phyloP scores from a whole-genome alignment of 2,797 vertebrate species.

The Agapornis canus region DNA sequence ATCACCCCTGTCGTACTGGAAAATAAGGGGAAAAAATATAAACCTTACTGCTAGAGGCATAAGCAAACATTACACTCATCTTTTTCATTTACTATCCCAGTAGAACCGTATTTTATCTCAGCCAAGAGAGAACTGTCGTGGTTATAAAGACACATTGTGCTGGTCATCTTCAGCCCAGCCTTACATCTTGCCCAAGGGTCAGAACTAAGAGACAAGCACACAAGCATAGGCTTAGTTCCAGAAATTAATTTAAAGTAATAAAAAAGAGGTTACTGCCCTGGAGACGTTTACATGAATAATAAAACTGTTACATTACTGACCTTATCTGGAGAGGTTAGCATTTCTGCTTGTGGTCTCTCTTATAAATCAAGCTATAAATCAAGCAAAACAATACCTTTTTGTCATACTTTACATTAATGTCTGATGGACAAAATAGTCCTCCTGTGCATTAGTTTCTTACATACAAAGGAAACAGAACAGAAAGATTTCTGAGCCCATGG shows the following conservation, averaged over 20 bases:
- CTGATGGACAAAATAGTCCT: background rate
- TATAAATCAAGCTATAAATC: background rate
- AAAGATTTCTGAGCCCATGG: background rate
- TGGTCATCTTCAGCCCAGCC: background rate
- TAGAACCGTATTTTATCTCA: background rate
- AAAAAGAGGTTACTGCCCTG: background rate
- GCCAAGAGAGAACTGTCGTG: background rate
- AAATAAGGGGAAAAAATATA: background rate
- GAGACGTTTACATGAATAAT: background rate
- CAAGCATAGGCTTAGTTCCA: background rate
- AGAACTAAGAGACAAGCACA: background rate
- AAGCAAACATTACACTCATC: background rate
- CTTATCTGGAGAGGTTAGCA: background rate
- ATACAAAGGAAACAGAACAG: background rate
- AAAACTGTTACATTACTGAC: background rate
- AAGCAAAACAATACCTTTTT: background rate
- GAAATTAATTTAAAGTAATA: constrained; percentile 22
- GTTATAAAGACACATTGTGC: constrained; percentile 22
- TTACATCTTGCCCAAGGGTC: constrained; percentile 21
- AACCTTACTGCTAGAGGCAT: background rate
- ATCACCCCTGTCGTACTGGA: background rate
- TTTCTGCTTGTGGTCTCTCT: background rate
- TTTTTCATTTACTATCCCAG: background rate
- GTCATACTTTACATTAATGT: background rate
- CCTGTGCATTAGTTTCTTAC: background rate